phyloP scores from a whole-genome alignment of 2,797 vertebrate species.

The Amblyraja radiata region DNA sequence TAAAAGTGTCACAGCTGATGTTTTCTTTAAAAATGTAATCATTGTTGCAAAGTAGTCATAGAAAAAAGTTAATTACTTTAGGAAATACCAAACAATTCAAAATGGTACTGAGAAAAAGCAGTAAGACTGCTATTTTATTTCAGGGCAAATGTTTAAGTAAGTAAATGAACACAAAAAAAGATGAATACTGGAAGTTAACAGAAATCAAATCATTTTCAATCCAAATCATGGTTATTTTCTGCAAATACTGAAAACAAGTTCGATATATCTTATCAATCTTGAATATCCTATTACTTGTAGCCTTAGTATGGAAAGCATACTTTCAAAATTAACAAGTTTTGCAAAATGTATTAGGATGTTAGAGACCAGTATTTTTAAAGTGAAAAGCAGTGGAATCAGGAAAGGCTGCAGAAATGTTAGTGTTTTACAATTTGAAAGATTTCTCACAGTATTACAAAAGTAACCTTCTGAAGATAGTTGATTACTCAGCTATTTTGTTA shows the following conservation, averaged over 20 bases:
- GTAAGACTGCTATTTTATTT: neutral
- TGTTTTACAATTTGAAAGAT: neutral
- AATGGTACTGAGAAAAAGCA: neutral
- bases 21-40: neutral
- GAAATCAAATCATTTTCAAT: neutral
- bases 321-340: neutral
- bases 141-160: neutral
- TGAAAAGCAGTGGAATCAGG: neutral
- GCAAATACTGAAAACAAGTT: neutral
- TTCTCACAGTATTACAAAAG: neutral
- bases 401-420: neutral
- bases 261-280: neutral
- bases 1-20: neutral
- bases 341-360: neutral
- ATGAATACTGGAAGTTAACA: neutral
- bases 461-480: neutral
- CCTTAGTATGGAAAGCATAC: neutral
- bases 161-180: neutral
- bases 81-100: neutral
- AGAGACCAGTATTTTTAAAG: neutral
- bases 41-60: neutral
- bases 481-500: neutral
- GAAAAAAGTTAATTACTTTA: neutral
- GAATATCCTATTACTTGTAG: neutral
- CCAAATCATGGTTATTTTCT: neutral